These are phyloP conservation scores for Sialia sialis DNA, from an alignment of 2,113 vertebrate species.

Conservation along the genomic window DNA sequence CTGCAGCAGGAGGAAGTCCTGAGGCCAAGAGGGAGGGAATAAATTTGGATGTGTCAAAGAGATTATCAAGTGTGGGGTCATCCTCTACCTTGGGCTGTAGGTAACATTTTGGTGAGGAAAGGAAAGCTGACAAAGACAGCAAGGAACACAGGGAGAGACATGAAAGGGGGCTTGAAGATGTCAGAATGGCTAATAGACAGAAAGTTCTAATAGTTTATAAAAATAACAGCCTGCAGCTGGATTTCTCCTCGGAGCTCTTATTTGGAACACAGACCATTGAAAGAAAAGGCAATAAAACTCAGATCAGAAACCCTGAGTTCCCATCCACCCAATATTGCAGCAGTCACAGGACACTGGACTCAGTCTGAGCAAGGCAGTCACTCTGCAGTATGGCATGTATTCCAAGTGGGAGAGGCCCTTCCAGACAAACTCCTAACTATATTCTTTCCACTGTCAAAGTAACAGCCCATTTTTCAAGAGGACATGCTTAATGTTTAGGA, in stretches of 20 bases:
- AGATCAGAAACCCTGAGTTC: neutral
- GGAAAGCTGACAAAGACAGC: neutral
- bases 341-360: neutral
- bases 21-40: neutral
- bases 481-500: neutral
- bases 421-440: neutral
- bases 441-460: neutral
- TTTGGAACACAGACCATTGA: neutral
- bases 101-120: neutral
- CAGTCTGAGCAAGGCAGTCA: neutral
- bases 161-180: neutral
- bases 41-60: neutral
- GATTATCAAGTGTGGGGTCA: neutral
- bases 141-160: neutral
- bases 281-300: neutral
- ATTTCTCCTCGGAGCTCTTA: neutral
- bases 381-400: neutral
- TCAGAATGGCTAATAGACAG: neutral
- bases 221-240: constrained; percentile 14
- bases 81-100: neutral
- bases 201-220: neutral
- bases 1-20: neutral
- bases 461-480: neutral
- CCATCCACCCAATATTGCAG: neutral
- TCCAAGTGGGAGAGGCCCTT: neutral